Evolutionary conservation across 2,888 invertebrate species (phyloP).

Genomic region (Drosophila putrida): DNA sequence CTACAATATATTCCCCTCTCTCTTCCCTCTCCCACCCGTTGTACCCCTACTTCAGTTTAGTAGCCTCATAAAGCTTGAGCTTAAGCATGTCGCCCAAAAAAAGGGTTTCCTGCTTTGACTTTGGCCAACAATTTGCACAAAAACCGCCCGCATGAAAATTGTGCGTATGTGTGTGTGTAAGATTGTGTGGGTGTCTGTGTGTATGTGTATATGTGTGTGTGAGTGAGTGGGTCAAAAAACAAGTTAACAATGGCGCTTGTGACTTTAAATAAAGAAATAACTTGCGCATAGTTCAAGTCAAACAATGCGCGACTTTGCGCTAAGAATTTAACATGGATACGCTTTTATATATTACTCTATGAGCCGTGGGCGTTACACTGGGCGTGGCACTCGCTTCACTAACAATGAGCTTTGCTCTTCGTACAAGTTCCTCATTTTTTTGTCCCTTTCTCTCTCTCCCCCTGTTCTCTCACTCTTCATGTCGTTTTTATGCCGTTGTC

Average conservation of each 20-base stretch:
- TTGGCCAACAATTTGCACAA: conserved; percentile 65
- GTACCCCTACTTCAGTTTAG: conserved; percentile 46
- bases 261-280: conserved; percentile 79
- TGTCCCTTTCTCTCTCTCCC: not conserved
- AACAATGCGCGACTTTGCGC: conserved; percentile 72
- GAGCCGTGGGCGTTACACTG: conserved; percentile 22
- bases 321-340: conserved; percentile 67
- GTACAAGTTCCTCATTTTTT: conserved; percentile 57
- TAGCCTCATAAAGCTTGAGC: conserved; percentile 72
- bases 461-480: not conserved
- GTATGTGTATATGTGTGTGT: not conserved
- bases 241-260: conserved; percentile 59
- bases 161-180: conserved; percentile 55
- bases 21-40: not conserved
- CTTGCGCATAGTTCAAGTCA: conserved; percentile 72
- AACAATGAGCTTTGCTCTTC: conserved; percentile 51
- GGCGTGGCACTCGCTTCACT: conserved; percentile 51
- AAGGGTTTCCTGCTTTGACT: conserved; percentile 74
- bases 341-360: conserved; percentile 49
- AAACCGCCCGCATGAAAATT: conserved; percentile 62
- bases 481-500: conserved; percentile 20
- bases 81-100: conserved; percentile 71
- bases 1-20: not conserved
- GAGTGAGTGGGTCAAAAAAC: conserved; percentile 52
- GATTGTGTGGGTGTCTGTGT: conserved; percentile 12